Evolutionary conservation across 2,797 vertebrate genomes (phyloP), one percentile per base, ranked within the genome.

Genomic region (Dipus sagitta): DNA sequence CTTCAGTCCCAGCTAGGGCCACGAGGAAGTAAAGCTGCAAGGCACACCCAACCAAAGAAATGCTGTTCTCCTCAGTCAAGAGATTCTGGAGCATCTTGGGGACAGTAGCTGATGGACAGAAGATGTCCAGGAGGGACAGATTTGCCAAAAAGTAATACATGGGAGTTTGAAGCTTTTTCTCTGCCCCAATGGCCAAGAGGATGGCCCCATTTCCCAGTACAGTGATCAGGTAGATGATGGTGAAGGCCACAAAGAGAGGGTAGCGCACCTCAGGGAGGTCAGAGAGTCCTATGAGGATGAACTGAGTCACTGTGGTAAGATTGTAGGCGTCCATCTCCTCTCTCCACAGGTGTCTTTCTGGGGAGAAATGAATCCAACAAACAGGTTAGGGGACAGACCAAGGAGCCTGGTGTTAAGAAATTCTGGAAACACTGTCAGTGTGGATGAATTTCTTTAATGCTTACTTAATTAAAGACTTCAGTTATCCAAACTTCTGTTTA

Each of bases 101-200:
- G 0, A 93, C 79, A 7, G 95, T 90, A 15, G 74, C 34, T 58
- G 91, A 88, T 1, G 93, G 64, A 6, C 88, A 96, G 42, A 76
- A 81, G 3, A 93, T 94, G 26, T 94, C 84, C 30, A 96, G 15
- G n/a, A 93, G 13, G 12, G 92, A 83, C 60, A 95, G 15, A 38
- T 91, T 93, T 26, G 71, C 93, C 79, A 95, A 58, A 24, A 96
- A 60, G 34, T 74, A 90, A 24, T 94, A 95, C 92, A 93, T 94
- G 83, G 92, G 79, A 1, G 68, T 88, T 21, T 92, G 92, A 21
- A 95, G 79, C 70, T 70, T 95, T 18, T 30, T 82, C 72, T 93
- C 72, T 12, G 42, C 81, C 5, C 54, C 32, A 7, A 90, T 84
- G 82, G 78, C 92, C 42, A 90, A 23, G 30, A 95, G 68, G n/a